Conservation (phyloP, 2,888 invertebrate genomes). For the Seladonia tumulorum region DNA sequence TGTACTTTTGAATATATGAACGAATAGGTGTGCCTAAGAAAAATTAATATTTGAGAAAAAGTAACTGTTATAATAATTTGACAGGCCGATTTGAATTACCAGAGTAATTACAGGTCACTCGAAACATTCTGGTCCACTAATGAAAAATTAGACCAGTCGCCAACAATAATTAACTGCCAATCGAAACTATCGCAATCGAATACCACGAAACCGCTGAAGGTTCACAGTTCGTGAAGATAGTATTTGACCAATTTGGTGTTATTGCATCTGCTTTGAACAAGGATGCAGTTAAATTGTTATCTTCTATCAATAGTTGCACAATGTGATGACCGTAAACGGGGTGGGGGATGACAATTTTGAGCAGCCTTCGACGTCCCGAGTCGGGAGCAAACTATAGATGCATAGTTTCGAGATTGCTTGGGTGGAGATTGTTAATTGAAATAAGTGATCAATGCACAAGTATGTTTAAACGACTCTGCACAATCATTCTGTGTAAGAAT, state of each 20-base stretch:
- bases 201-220: conserved; percentile 17
- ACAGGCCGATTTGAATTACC: too few species aligned
- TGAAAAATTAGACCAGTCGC: conserved; percentile 26
- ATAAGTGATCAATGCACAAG: background rate
- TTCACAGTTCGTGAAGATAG: background rate
- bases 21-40: too few species aligned
- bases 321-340: background rate
- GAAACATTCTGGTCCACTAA: conserved; percentile 14
- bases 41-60: too few species aligned
- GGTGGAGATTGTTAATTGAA: background rate
- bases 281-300: background rate
- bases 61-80: too few species aligned
- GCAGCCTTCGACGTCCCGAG: background rate
- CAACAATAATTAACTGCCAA: conserved; percentile 35
- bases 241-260: background rate
- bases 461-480: too few species aligned
- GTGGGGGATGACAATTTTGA: background rate
- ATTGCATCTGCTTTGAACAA: conserved; percentile 7
- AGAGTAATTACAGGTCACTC: too few species aligned
- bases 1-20: too few species aligned
- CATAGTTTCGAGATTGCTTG: background rate
- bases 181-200: conserved; percentile 27
- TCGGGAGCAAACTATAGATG: background rate
- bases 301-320: conserved; percentile 9
- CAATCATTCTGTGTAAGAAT: too few species aligned